A percentile compares a stretch with the other conserved stretches of the same genome.
phyloP scores from a whole-genome alignment of 2,797 vertebrate species.

The Thaleichthys pacificus region DNA sequence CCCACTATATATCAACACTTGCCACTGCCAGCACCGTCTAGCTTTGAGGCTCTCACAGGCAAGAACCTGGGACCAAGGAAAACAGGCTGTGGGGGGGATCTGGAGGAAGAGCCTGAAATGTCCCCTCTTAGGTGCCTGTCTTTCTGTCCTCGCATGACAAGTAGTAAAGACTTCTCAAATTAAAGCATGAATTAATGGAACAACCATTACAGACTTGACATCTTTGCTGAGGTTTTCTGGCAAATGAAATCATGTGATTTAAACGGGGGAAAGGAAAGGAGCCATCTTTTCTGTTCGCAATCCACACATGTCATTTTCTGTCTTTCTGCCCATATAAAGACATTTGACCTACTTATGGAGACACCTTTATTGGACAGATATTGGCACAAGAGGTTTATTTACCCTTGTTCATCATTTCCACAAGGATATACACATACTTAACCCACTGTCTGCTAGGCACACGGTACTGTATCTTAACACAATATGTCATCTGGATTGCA shows the following conservation, averaged over 20 bases:
- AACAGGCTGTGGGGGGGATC: background rate
- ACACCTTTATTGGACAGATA: conserved; percentile 14
- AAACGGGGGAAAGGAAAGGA: background rate
- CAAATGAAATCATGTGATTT: background rate
- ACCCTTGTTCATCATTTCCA: conserved; percentile 1
- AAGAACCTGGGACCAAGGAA: conserved; percentile 27
- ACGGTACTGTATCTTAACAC: conserved; percentile 6
- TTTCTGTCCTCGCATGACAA: background rate
- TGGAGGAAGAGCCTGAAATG: background rate
- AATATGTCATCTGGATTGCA: conserved; percentile 21
- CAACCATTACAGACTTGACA: conserved; percentile 6
- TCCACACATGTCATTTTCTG: background rate
- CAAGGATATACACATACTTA: conserved; percentile 12
- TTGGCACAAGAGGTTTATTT: background rate
- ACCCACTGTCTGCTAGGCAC: conserved; percentile 3
- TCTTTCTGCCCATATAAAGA: background rate
- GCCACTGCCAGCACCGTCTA: conserved; percentile 20
- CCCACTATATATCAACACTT: conserved; percentile 42
- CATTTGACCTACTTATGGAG: background rate
- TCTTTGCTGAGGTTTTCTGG: conserved; percentile 9
- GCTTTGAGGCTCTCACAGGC: conserved; percentile 43
- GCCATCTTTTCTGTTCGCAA: conserved; percentile 8
- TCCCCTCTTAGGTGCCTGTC: no score
- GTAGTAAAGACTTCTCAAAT: background rate
- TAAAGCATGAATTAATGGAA: background rate